phyloP scores from a whole-genome alignment of 2,888 invertebrate genomes.

The Scotopteryx bipunctaria region DNA sequence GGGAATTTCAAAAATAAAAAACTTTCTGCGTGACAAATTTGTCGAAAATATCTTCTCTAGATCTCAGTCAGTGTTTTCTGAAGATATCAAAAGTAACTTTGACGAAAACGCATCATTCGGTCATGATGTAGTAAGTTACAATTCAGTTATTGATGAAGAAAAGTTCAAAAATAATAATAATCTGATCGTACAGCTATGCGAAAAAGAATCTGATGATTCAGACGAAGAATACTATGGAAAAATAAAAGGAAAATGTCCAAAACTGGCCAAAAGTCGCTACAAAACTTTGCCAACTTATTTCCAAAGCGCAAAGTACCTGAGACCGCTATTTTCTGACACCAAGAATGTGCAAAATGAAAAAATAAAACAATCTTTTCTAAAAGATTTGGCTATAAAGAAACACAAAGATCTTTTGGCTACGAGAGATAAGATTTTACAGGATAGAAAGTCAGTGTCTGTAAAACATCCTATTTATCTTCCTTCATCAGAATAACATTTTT shows the following conservation, averaged over 20 bases:
- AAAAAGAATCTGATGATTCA: constrained; percentile 55
- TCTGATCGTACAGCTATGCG: constrained; percentile 61
- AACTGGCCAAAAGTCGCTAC: constrained; percentile 64
- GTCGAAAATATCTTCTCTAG: constrained; percentile 54
- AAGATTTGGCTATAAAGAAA: constrained; percentile 80
- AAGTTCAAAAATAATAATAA: constrained; percentile 48
- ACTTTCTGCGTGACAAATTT: constrained; percentile 65
- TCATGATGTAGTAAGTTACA: constrained; percentile 60
- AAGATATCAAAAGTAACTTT: constrained; percentile 46
- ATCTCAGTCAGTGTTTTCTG: constrained; percentile 61
- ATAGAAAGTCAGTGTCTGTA: constrained; percentile 77
- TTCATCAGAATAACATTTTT: neutral
- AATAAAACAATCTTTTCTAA: constrained; percentile 67
- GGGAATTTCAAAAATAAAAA: constrained; percentile 69
- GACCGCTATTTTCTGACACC: constrained; percentile 44
- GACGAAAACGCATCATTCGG: constrained; percentile 42
- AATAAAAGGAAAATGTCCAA: constrained; percentile 66
- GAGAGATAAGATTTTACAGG: constrained; percentile 84
- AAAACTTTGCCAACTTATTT: constrained; percentile 65
- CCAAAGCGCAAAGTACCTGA: constrained; percentile 73
- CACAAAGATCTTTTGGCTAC: constrained; percentile 79
- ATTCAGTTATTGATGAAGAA: constrained; percentile 63
- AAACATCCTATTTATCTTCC: neutral
- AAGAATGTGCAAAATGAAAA: constrained; percentile 55
- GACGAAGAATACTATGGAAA: constrained; percentile 56